Evolutionary conservation across 1,140 invertebrate species (phyloP), one percentile per base, ranked within the genome.

Genomic region (Nasonia longicornis): DNA sequence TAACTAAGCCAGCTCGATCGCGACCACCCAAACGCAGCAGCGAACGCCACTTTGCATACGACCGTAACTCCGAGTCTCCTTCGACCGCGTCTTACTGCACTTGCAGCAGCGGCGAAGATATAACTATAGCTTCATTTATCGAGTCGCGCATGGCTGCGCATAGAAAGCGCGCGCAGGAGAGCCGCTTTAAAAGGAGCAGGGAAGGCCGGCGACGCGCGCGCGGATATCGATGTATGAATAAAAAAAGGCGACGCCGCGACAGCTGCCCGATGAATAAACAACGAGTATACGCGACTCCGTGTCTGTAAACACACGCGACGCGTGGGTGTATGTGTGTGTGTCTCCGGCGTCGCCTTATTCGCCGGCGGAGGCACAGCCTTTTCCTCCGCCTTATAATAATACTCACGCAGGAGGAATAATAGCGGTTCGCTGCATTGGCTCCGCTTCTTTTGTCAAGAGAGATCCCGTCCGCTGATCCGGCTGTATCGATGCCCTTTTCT

Each of bases 231-330:
- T 63, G 26, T 35, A 69, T 22, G 64, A 76, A 71, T 69, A 78
- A 70, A 78, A 70, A 70, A 78, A 78, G 20, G 42, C 4, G 73
- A 63, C 48, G 29, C 48, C 22, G 74, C 16, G 63, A 31, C 63
- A 64, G 63, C 73, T 63, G 73, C 58, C 67, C 76, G 7, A 77
- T 77, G 76, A 77, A 77, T 77, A 77, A 77, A 48, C 76, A 77
- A 77, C 52, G 63, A 77, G 63, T 42, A 42, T 38, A 38, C 31
- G 0, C 16, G 29, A 12, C 52, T 14, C 45, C 48, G 58, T 3
- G 20, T 20, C 10, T 7, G 12, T 20, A 38, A 22, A 66, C 20
- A 20, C 38, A 20, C 38, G 64, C 66, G 26, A 26, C 74, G 77
- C 77, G 77, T 78, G 67, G 77, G 77, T 78, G 77, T 77, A 16